Evolutionary conservation across 2,113 vertebrate genomes (phyloP), one percentile per base, ranked within the genome.

Genomic region (Casuarius casuarius): DNA sequence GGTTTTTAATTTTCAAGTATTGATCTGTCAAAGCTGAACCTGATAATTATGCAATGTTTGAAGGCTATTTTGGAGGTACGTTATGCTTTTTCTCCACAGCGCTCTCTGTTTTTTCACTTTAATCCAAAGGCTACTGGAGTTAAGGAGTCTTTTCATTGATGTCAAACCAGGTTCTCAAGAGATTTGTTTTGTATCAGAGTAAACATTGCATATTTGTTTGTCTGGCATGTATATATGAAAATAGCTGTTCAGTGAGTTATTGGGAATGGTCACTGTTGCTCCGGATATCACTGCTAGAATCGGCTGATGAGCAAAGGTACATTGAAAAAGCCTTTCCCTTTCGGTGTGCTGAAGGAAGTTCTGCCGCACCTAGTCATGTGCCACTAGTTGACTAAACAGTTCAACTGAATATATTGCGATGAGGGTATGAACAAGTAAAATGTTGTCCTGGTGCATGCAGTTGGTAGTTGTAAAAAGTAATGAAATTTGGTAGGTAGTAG

Each of bases 171-270:
- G 5, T 54, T 90, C 46, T 73, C 23, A 71, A 52, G 40, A 74
- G 51, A 42, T 66, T 48, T 90, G 38, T 48, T 65, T 35, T 48
- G 5, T 58, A 23, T 76, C 49, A 29, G 25, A 42, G 21, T 61
- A 68, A 72, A 65, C 15, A 65, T 78, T 84, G 72, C 3, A 12
- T 79, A 59, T 46, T 51, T 63, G 19, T 84, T 73, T 75, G 33
- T 4, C 3, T 29, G 3, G 1, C 59, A 2, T 28, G 5, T n/a
- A 3, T 77, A 3, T 38, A 9, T 38, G 15, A 56, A 82, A 76
- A 52, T 48, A 62, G 31, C 63, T 80, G 31, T 33, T 63, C 38
- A 46, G 3, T 63, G 31, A 68, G 10, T 68, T 87, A 26, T 10
- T 73, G 9, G 77, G 25, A 25, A 26, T 46, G 22, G 28, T 38